Percentiles rank a stretch among this genome's conserved stretches.
Conservation (phyloP, 2,888 invertebrate genomes). For the Saturnia pavonia region DNA sequence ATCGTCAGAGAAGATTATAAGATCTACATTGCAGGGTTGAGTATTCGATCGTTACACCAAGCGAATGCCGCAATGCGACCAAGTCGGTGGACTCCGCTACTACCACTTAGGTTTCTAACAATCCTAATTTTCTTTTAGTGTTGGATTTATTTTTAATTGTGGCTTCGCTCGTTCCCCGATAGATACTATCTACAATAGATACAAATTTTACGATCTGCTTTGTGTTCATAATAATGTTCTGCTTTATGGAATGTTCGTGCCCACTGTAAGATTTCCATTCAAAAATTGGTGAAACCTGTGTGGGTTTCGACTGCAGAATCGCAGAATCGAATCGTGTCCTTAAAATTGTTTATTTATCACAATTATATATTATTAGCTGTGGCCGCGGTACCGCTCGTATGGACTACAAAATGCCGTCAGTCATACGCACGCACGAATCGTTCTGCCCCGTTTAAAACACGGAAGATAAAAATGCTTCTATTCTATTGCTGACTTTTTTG, state of each 20-base stretch:
- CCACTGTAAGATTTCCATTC: not conserved
- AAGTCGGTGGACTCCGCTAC: not conserved
- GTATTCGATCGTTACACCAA: slow-evolving; percentile 4
- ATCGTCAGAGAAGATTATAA: not conserved
- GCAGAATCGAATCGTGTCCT: no score
- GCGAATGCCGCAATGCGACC: slow-evolving; percentile 4
- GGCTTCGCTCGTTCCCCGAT: not conserved
- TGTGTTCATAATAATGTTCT: not conserved
- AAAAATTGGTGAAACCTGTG: no score
- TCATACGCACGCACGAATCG: no score
- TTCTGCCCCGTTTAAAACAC: no score
- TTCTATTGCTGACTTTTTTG: no score
- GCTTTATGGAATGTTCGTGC: not conserved
- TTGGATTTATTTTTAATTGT: not conserved
- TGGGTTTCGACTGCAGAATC: no score
- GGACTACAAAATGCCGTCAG: no score
- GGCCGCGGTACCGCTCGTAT: not conserved
- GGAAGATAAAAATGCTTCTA: no score
- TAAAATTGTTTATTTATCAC: no score
- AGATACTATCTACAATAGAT: not conserved
- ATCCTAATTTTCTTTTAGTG: slow-evolving; percentile 4
- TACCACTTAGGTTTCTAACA: not conserved
- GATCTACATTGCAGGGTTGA: slow-evolving; percentile 7
- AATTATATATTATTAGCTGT: not conserved
- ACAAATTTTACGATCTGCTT: not conserved